Base-by-base conservation (phyloP, 2,888 invertebrate species). In the Campoplex capitator region DNA sequence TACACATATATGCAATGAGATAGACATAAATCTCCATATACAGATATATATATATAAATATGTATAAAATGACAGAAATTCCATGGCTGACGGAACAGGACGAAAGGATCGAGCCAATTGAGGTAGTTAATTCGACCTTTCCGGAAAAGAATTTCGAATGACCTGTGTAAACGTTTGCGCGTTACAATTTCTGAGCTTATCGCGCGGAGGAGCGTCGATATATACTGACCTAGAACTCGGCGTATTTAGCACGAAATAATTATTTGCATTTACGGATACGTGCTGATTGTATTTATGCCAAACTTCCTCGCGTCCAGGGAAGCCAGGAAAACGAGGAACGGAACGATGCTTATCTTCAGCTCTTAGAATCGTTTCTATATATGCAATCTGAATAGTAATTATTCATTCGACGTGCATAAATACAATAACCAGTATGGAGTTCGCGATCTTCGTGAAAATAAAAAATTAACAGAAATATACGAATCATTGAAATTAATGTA, bases 41-140 rank as follows among this genome's bases (percentile, higher is more conserved):
- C 28, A 42, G 68, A 28, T 45, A 38, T 23, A 23, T 23, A 23
- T 23, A 54, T 35, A 48, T 16, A 23, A 8, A 18, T 76, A 18
- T 48, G 8, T 45, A 28, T 16, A 28, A 68, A 58, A 76, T 32
- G 32, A 2, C 28, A 38, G 74, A 82, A 56, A 58, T 75, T 45
- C 23, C 68, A 68, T 51, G 45, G 68, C 67, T 58, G 68, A 68
- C 70, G 65, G 76, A 70, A 48, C 62, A 74, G 86, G 77, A 86
- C 77, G 74, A 81, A 84, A 86, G 58, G 84, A 84, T 84, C 84
- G 84, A 84, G 84, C 74, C 86, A 86, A 86, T 86, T 84, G 86
- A 81, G 80, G 71, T 74, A 81, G 86, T 86, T 86, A 84, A 86
- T 84, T 81, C 68, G 84, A 84, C 84, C 84, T 86, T 84, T 86